Evolutionary conservation across 2,113 vertebrate genomes (phyloP), one percentile per base, ranked within the genome.

Genomic region (Cranoglanis bouderius): DNA sequence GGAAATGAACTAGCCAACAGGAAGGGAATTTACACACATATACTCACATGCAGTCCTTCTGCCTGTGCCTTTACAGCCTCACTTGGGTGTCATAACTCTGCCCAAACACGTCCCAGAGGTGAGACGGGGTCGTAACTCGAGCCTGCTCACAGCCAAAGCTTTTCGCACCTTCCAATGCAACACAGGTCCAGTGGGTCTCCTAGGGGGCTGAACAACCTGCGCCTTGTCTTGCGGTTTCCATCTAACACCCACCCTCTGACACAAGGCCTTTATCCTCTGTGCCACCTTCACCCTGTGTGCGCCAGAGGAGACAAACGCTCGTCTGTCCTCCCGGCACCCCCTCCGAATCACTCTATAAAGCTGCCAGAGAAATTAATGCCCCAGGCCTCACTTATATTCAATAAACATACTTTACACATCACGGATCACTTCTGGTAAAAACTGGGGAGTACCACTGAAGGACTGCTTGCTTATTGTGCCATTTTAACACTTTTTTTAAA

Each of bases 121-220:
- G 63, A 88, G 10, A 85, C 88, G 49, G 87, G 84, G 90, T 87
- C 89, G 87, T 91, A 92, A 91, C 88, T 91, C 87, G 88, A 81
- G 89, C 72, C 82, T 26, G 75, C 67, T 89, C 90, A 90, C 88
- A 90, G 89, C 53, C 77, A 85, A 80, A 86, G 87, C 89, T 88
- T 92, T 90, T 92, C 89, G 90, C 91, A 93, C 81, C 91, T 91
- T 89, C 55, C 57, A 89, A 85, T 82, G 49, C 81, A 88, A 87
- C 72, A 84, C 85, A 80, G 84, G 63, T 89, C 90, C 87, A 88
- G 46, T 40, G 87, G 55, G 82, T 84, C 75, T 92, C 92, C 88
- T 43, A 86, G 85, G 87, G 85, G 29, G 43, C 86, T 89, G 82
- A 92, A 90, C 86, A 91, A 80, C 85, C 61, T 55, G 38, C 0